Conservation (phyloP, 2,888 invertebrate genomes). For the Crioceris asparagi region DNA sequence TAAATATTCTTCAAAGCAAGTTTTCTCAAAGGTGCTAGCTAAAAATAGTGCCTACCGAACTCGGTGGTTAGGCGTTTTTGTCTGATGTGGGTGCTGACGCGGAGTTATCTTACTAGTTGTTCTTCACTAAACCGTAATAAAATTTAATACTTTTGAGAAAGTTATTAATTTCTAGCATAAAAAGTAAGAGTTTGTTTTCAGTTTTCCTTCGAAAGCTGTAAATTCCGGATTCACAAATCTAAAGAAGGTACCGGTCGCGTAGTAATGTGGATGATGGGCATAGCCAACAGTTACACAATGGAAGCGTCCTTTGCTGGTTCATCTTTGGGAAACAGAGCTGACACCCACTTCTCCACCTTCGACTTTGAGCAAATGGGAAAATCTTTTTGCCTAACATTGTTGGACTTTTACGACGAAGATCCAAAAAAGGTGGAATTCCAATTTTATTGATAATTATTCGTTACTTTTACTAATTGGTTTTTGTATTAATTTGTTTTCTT, state of each 20-base stretch:
- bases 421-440: slow-evolving; percentile 63
- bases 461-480: too few relatives aligned
- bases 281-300: slow-evolving; percentile 89
- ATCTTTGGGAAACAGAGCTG: slow-evolving; percentile 65
- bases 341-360: slow-evolving; percentile 72
- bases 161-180: too few relatives aligned
- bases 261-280: slow-evolving; percentile 92
- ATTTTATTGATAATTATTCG: too few relatives aligned
- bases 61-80: too few relatives aligned
- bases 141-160: too few relatives aligned
- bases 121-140: too few relatives aligned
- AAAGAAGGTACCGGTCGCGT: slow-evolving; percentile 93
- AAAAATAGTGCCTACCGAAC: too few relatives aligned
- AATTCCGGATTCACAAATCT: slow-evolving; percentile 84
- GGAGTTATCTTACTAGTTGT: too few relatives aligned
- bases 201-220: slow-evolving; percentile 92
- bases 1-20: too few relatives aligned
- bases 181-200: slow-evolving; percentile 40
- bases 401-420: slow-evolving; percentile 83
- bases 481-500: too few relatives aligned
- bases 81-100: too few relatives aligned
- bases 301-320: slow-evolving; percentile 93
- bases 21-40: too few relatives aligned
- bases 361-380: slow-evolving; percentile 77
- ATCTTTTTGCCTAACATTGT: slow-evolving; percentile 83